Evolutionary conservation across 2,888 invertebrate genomes (phyloP), one percentile per base, ranked within the genome.

Genomic region (Drosophila leonis): DNA sequence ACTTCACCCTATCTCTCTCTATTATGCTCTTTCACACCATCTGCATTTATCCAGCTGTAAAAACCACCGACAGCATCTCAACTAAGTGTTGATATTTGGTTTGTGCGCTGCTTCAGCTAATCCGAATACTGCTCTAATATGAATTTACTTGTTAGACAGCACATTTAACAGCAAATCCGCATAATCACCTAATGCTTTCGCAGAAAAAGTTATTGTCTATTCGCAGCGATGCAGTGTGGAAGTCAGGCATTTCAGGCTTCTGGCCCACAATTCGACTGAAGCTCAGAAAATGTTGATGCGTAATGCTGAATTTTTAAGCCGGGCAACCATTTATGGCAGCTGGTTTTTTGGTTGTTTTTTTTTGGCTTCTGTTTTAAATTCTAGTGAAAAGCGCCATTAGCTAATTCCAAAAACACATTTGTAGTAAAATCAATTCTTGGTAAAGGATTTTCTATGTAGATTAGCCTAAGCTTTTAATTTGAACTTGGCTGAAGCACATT

Each of bases 391-490:
- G 7, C 29, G 29, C 29, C 18, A 12, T 48, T 48, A 48, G 48
- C n/a, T 18, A 12, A 31, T 48, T n/a, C 18, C n/a, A 1, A 18
- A 48, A 48, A 18, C 29, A n/a, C 10, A 48, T 48, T n/a, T 29
- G 1, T 48, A 6, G 44, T 4, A n/a, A 33, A 33, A 15, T 33
- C 51, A 24, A 52, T 52, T 52, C 20, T 7, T 18, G 13, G 18
- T 12, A 49, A 49, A 33, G 18, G 31, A 33, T 49, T 49, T 49
- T 4, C 13, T 13, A 31, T 49, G 31, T 20, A 20, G 49, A 31
- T 49, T 33, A 49, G 49, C 18, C n/a, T 12, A 49, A 49, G 49
- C 49, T 35, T 52, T 35, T 35, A 24, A 35, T 15, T 35, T 15
- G 35, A 20, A 4, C 35, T 35, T 15, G 33, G 0, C 8, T 15